phyloP scores from a whole-genome alignment of 2,113 vertebrate species.

The Plecotus auritus region DNA sequence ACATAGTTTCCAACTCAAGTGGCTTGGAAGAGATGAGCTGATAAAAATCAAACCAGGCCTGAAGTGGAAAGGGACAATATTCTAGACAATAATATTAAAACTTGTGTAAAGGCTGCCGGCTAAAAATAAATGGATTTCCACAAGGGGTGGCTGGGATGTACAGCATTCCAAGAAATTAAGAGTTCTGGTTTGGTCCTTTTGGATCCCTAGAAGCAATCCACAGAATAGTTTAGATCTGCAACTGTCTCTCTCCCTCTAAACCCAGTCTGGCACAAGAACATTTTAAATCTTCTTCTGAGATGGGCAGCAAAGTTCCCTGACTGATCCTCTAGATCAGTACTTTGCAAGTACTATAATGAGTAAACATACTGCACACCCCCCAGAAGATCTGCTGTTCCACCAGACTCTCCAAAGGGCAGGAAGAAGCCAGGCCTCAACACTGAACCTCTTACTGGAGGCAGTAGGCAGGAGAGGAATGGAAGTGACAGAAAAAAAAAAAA shows the following conservation, averaged over 20 bases:
- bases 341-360: not conserved
- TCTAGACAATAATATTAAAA: slow-evolving; percentile 49
- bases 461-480: not conserved
- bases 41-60: slow-evolving; percentile 57
- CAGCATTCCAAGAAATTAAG: slow-evolving; percentile 17
- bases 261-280: not conserved
- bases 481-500: not conserved
- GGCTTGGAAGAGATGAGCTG: slow-evolving; percentile 48
- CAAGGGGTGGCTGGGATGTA: not conserved
- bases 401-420: not conserved
- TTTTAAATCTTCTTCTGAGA: not conserved
- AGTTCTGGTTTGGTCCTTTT: not conserved
- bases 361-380: not conserved
- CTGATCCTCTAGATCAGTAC: not conserved
- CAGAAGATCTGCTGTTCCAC: not conserved
- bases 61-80: slow-evolving; percentile 56
- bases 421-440: not conserved
- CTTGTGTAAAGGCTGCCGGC: slow-evolving; percentile 25
- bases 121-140: slow-evolving; percentile 53
- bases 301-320: not conserved
- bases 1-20: slow-evolving; percentile 41
- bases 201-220: not conserved
- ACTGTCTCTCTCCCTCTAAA: not conserved
- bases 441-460: not conserved
- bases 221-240: not conserved